These are phyloP conservation scores for Taeniopygia guttata DNA, from an alignment of 2,797 vertebrate genomes.

Conservation along the genomic window DNA sequence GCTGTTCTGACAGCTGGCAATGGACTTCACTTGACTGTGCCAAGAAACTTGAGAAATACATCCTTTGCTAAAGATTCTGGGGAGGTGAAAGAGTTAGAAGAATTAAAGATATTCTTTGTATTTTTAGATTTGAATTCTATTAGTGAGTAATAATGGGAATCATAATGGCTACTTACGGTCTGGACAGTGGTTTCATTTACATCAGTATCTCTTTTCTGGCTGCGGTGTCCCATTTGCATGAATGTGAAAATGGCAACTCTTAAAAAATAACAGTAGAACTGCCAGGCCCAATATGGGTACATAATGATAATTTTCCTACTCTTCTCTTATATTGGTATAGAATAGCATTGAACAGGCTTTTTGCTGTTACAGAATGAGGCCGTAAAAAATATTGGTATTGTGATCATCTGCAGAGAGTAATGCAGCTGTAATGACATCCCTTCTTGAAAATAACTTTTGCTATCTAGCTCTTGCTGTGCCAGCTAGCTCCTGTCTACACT, in stretches of 20 bases:
- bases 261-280: not conserved
- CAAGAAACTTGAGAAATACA: not conserved
- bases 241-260: not conserved
- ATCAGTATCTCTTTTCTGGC: not conserved
- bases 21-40: not conserved
- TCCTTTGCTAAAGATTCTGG: not conserved
- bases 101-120: not conserved
- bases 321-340: not conserved
- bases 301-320: not conserved
- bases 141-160: not conserved
- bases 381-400: not conserved
- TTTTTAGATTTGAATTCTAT: not conserved
- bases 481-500: not conserved
- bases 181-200: not conserved
- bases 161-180: not conserved
- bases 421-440: not conserved
- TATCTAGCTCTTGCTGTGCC: slow-evolving; percentile 1
- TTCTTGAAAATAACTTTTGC: slow-evolving; percentile 19
- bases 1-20: not conserved
- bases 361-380: not conserved
- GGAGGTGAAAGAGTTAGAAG: not conserved
- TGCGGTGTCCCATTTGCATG: not conserved
- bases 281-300: not conserved
- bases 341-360: not conserved
- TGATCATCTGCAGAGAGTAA: slow-evolving; percentile 9